phyloP scores from a whole-genome alignment of 2,113 vertebrate species.

The Phalacrocorax carbo region DNA sequence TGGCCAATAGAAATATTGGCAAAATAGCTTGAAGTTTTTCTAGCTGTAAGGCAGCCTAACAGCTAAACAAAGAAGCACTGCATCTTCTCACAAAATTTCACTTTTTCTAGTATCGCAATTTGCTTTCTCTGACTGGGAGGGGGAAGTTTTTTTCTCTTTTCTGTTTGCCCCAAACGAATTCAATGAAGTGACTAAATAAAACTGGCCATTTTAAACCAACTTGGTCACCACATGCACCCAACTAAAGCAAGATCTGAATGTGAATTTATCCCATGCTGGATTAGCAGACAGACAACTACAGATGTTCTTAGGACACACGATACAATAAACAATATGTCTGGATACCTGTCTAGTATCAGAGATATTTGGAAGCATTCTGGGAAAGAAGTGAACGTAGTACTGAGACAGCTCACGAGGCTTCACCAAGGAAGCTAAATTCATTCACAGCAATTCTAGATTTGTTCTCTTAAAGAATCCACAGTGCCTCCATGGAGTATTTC shows the following conservation, averaged over 20 bases:
- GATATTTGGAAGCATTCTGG: neutral
- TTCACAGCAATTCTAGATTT: neutral
- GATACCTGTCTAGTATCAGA: neutral
- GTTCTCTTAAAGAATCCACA: neutral
- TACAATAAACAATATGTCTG: neutral
- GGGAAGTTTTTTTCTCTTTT: neutral
- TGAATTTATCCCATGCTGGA: neutral
- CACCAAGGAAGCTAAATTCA: neutral
- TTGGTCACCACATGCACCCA: neutral
- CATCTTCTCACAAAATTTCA: neutral
- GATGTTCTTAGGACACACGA: neutral
- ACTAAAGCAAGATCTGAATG: neutral
- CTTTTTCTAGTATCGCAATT: neutral
- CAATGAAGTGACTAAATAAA: neutral
- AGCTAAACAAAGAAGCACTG: neutral
- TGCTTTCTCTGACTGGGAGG: neutral
- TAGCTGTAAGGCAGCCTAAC: neutral
- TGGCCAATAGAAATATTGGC: neutral
- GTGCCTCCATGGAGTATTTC: neutral
- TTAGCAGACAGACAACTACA: neutral
- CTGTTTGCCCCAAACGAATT: neutral
- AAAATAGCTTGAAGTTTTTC: neutral
- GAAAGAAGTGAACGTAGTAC: neutral
- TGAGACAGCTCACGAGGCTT: neutral
- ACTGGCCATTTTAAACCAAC: neutral